A percentile compares a stretch with the other conserved stretches of the same genome.
Conservation (phyloP, 2,113 vertebrate genomes). For the Leucoraja erinaceus region DNA sequence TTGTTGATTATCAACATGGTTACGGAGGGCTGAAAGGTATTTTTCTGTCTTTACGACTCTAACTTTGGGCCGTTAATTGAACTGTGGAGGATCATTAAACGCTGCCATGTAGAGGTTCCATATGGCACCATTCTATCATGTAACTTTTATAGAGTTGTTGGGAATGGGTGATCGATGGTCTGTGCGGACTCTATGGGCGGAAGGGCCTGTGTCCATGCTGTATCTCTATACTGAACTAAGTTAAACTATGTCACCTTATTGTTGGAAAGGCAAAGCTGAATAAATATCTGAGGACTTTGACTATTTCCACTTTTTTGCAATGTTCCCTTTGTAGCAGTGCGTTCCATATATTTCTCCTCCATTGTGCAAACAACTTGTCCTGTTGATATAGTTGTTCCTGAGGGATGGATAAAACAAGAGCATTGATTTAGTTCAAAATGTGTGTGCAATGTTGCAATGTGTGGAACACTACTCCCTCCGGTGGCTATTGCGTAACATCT, state of each 20-base stretch:
- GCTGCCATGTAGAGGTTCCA: too few species aligned
- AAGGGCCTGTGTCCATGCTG: too few species aligned
- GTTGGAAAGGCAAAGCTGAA: neutral
- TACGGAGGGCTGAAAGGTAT: too few species aligned
- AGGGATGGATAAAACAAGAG: neutral
- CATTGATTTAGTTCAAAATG: neutral
- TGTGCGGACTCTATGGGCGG: too few species aligned
- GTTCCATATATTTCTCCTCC: neutral
- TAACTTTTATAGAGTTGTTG: too few species aligned
- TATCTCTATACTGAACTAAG: too few species aligned
- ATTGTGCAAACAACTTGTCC: neutral
- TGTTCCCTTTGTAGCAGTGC: neutral
- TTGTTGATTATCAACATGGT: too few species aligned
- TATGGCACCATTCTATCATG: too few species aligned
- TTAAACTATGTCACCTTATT: neutral
- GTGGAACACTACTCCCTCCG: neutral
- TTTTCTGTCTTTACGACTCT: too few species aligned
- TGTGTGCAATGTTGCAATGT: neutral
- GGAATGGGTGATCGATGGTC: too few species aligned
- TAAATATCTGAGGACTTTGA: neutral
- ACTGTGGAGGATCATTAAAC: too few species aligned
- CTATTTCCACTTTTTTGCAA: neutral
- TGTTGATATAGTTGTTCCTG: neutral
- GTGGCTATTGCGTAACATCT: neutral
- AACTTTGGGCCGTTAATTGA: neutral